Evolutionary conservation across 2,113 vertebrate genomes (phyloP).

Genomic region (Callipepla squamata): DNA sequence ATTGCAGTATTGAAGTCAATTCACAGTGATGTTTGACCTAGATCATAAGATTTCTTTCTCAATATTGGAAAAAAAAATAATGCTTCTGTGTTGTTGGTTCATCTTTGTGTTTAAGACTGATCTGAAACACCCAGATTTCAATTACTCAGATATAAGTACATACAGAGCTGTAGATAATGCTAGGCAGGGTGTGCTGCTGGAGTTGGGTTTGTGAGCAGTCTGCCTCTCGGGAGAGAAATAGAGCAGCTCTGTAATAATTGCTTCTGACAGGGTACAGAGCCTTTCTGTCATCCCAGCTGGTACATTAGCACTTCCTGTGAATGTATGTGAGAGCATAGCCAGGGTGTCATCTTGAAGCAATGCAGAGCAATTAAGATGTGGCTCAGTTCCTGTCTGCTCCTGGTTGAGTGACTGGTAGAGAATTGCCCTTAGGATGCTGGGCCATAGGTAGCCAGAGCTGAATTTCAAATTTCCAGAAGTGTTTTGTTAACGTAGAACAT

Average conservation of each 20-base stretch:
- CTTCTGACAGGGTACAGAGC: background rate
- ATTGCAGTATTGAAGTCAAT: background rate
- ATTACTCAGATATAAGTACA: too few species aligned
- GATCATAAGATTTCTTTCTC: background rate
- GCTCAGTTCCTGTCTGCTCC: background rate
- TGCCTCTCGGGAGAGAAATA: background rate
- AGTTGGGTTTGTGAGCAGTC: fast-evolving
- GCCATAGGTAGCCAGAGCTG: background rate
- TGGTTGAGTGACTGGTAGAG: background rate
- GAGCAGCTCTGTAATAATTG: background rate
- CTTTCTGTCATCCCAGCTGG: background rate
- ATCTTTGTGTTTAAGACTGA: background rate
- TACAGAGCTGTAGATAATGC: background rate
- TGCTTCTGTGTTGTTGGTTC: background rate
- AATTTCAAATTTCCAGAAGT: background rate
- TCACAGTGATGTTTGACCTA: background rate
- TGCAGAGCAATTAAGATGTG: background rate
- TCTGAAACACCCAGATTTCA: background rate
- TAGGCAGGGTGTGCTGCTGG: background rate
- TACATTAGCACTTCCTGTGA: background rate
- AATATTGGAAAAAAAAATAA: background rate
- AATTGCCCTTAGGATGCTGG: background rate
- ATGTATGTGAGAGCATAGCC: background rate
- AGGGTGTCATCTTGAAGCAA: background rate
- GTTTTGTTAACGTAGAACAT: background rate